A percentile compares a stretch with the other conserved stretches of the same genome.
Conservation (phyloP, 2,888 invertebrate species). For the Philopedon plagiatum region DNA sequence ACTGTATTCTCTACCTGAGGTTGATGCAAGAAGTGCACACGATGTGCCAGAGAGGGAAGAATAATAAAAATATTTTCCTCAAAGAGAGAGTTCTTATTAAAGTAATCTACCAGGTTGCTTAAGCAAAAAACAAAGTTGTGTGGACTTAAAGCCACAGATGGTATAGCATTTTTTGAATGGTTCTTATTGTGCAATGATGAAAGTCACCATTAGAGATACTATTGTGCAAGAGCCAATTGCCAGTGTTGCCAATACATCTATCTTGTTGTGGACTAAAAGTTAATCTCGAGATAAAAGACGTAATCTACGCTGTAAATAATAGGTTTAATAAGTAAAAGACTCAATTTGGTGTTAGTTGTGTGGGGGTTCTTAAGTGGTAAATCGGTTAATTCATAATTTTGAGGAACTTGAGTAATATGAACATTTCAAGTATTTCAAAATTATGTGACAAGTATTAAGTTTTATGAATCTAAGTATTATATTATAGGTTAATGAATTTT, state of each 20-base stretch:
- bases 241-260: not conserved
- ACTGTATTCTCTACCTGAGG: constrained; percentile 71
- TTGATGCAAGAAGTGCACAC: constrained; percentile 50
- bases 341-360: constrained; percentile 15
- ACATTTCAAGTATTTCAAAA: not conserved
- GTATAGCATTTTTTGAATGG: no score
- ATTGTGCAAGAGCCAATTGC: no score
- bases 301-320: constrained; percentile 16
- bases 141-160: no score
- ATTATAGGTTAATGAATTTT: not conserved
- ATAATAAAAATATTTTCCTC: constrained; percentile 38
- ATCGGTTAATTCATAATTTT: constrained; percentile 4
- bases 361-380: constrained; percentile 13
- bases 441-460: not conserved
- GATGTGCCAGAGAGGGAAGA: constrained; percentile 54
- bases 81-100: constrained; percentile 52
- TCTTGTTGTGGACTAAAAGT: constrained; percentile 23
- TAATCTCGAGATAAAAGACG: constrained; percentile 23
- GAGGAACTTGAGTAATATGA: not conserved
- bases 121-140: no score
- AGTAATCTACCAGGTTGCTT: not conserved
- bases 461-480: not conserved
- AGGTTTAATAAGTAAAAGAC: not conserved
- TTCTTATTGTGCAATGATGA: no score
- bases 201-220: no score